Conservation (phyloP, 2,888 invertebrate genomes). For the Athalia circularis region DNA sequence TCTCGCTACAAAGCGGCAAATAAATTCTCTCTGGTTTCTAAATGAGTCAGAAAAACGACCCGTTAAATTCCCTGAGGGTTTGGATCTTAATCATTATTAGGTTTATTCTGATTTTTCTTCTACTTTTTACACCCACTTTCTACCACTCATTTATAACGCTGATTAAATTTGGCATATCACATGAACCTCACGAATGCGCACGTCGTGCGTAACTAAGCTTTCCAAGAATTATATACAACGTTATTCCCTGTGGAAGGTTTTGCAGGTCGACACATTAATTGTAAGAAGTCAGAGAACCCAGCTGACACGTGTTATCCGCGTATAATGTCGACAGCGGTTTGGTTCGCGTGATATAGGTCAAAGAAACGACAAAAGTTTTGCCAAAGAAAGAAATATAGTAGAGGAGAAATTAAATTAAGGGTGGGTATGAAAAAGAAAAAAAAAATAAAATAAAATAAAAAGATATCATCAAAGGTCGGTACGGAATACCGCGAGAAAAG, state of each 20-base stretch:
- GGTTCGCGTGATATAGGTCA: neutral
- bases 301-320: neutral
- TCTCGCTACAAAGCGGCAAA: neutral
- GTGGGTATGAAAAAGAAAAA: neutral
- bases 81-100: constrained; percentile 22
- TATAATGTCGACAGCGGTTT: neutral
- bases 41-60: constrained; percentile 10
- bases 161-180: constrained; percentile 2
- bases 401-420: no score
- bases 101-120: constrained; percentile 32
- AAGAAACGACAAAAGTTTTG: neutral
- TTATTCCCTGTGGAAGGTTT: constrained; percentile 4
- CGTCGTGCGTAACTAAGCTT: neutral
- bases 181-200: neutral
- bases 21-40: constrained; percentile 15
- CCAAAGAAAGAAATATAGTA: neutral
- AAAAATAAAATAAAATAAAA: neutral
- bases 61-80: constrained; percentile 17
- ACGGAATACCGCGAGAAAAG: neutral
- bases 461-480: neutral
- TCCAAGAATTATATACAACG: no score
- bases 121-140: constrained; percentile 3
- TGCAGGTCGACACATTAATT: constrained; percentile 15
- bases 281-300: neutral
- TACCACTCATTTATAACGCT: constrained; percentile 20